Base-by-base conservation (phyloP, 2,113 vertebrate genomes). In the Turdus rufiventris region DNA sequence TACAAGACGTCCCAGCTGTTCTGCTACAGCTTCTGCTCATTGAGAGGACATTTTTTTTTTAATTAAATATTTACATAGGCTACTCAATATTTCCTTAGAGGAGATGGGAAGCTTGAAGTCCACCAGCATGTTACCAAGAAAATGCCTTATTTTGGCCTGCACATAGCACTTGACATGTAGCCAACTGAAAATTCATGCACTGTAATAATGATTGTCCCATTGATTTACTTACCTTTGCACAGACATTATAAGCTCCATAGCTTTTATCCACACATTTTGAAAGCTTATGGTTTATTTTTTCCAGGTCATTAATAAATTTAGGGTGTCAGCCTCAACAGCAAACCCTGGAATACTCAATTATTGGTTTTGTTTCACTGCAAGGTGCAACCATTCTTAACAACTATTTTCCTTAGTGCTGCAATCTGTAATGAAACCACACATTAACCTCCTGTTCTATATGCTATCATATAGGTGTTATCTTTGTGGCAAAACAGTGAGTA, bases 221-320 rank as follows among this genome's bases (percentile, higher is more conserved):
- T 74, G 70, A 85, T 85, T 91, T 81, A 78, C 70, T 84, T 81
- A 43, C 33, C 57, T 85, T 75, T 85, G 40, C 26, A 60, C 1
- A 1, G 50, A 75, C 50, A 72, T 91, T 85, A 72, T 68, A 91
- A 92, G 80, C 84, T 89, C 53, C 84, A 65, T n/a, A 85, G 73
- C 56, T 91, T 93, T 91, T 89, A 85, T 66, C 91, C 74, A 82
- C 74, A 94, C 53, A 87, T 89, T 81, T 68, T 81, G 66, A 92
- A 91, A 92, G 91, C 68, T 78, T 81, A 92, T n/a, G 24, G 62
- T 89, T 57, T 86, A 18, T 57, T 93, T 92, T 89, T 81, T 89
- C 62, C 77, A 72, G 42, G 33, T 72, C 73, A 73, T 91, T 94
- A 82, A 85, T 51, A 87, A 81, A 85, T 71, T 85, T 75, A 63